These are phyloP conservation scores for Phoxinus phoxinus DNA, from an alignment of 2,113 vertebrate species.

Conservation along the genomic window DNA sequence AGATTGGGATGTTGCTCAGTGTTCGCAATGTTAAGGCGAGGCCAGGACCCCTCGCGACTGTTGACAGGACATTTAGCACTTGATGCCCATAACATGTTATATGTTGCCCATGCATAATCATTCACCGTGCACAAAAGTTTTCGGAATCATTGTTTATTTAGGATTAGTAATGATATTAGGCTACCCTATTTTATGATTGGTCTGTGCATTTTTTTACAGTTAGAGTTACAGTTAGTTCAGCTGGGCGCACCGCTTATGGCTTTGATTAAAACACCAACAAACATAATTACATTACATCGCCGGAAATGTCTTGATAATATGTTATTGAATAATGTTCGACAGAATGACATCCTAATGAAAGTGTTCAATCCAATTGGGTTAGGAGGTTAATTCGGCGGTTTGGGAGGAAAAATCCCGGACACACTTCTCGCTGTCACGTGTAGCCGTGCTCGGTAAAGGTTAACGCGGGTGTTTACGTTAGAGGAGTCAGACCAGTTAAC, in stretches of 20 bases:
- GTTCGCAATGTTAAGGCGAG: slow-evolving; percentile 68
- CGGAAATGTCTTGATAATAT: neutral
- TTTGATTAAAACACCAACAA: neutral
- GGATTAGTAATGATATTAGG: neutral
- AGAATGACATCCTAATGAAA: neutral
- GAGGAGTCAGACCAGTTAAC: slow-evolving; percentile 63
- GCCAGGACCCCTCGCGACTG: slow-evolving; percentile 24
- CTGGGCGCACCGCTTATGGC: neutral
- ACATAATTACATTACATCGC: neutral
- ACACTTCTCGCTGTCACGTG: slow-evolving; percentile 78
- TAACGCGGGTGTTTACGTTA: slow-evolving; percentile 69
- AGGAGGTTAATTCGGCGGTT: slow-evolving; percentile 28
- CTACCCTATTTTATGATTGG: neutral
- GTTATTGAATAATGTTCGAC: neutral
- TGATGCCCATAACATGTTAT: neutral
- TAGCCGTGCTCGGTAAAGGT: slow-evolving; percentile 75
- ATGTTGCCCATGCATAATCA: neutral
- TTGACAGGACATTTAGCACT: slow-evolving; percentile 3
- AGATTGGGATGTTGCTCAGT: slow-evolving; percentile 30
- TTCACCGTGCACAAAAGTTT: neutral
- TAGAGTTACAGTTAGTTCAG: neutral
- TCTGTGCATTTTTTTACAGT: neutral
- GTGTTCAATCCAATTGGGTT: slow-evolving; percentile 32
- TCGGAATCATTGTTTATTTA: neutral
- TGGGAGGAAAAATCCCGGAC: slow-evolving; percentile 52